phyloP scores from a whole-genome alignment of 1,140 invertebrate species.

The Cecropterus lyciades region DNA sequence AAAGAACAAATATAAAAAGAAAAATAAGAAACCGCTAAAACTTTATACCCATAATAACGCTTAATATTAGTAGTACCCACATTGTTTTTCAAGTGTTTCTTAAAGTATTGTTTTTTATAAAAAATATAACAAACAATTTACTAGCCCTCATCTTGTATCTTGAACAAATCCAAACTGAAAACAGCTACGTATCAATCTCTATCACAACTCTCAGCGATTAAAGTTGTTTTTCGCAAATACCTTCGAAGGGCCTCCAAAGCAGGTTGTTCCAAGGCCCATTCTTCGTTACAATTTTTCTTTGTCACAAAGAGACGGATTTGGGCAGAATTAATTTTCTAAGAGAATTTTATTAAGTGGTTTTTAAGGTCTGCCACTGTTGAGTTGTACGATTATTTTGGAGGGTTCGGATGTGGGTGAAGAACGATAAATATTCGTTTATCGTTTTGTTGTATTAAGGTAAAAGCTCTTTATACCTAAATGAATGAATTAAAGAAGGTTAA shows the following conservation, averaged over 20 bases:
- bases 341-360: conserved; percentile 75
- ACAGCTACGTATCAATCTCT: conserved; percentile 34
- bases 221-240: conserved; percentile 36
- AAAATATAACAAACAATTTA: conserved; percentile 2
- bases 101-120: not conserved
- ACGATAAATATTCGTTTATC: conserved; percentile 22
- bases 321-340: conserved; percentile 70
- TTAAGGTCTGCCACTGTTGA: conserved; percentile 51
- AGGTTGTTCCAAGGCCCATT: conserved; percentile 69
- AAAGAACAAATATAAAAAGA: no score
- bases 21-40: no score
- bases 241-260: conserved; percentile 50
- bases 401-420: conserved; percentile 4
- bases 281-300: conserved; percentile 83
- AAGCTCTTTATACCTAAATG: not conserved
- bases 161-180: conserved; percentile 19
- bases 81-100: no score
- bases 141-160: conserved; percentile 9
- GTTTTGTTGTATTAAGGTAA: conserved; percentile 18
- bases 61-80: no score
- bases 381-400: conserved; percentile 36
- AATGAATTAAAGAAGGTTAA: not conserved
- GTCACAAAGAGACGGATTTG: conserved; percentile 80
- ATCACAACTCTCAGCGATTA: conserved; percentile 31
- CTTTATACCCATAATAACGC: no score